These are phyloP conservation scores for Euthynnus affinis DNA, from an alignment of 2,797 vertebrate genomes.

Conservation along the genomic window DNA sequence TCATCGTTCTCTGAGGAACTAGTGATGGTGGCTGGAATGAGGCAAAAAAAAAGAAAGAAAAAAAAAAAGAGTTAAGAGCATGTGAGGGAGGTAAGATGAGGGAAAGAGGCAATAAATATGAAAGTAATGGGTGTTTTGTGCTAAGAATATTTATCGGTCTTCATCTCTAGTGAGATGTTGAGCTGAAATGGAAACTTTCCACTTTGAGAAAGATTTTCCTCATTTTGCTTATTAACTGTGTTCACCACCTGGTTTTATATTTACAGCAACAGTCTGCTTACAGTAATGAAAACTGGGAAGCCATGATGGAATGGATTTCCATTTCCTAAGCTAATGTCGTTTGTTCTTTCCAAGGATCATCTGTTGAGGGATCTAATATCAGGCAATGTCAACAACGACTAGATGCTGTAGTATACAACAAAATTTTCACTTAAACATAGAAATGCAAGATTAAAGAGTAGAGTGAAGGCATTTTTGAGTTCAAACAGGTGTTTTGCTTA, in stretches of 20 bases:
- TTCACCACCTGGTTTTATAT: constrained; percentile 56
- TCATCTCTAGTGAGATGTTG: constrained; percentile 44
- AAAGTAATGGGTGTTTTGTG: constrained; percentile 29
- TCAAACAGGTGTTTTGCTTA: constrained; percentile 73
- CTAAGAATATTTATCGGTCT: constrained; percentile 49
- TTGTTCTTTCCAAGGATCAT: constrained; percentile 23
- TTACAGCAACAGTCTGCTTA: constrained; percentile 37
- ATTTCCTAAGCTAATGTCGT: constrained; percentile 41
- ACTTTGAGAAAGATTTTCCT: constrained; percentile 50
- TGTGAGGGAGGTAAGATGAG: constrained; percentile 29
- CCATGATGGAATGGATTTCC: constrained; percentile 34
- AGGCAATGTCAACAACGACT: constrained; percentile 4
- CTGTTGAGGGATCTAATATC: constrained; percentile 13
- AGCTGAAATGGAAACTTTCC: constrained; percentile 58
- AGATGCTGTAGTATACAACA: background rate
- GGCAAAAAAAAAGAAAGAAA: background rate
- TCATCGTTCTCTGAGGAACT: constrained; percentile 99
- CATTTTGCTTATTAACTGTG: constrained; percentile 64
- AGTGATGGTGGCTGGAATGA: constrained; percentile 93
- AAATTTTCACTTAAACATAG: background rate
- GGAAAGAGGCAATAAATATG: constrained; percentile 7
- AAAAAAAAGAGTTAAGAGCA: constrained; percentile 1
- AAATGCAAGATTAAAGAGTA: background rate
- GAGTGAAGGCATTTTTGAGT: constrained; percentile 21
- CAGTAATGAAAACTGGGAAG: constrained; percentile 55